Evolutionary conservation across 2,797 vertebrate species (phyloP).

Genomic region (Oryzias sinensis): DNA sequence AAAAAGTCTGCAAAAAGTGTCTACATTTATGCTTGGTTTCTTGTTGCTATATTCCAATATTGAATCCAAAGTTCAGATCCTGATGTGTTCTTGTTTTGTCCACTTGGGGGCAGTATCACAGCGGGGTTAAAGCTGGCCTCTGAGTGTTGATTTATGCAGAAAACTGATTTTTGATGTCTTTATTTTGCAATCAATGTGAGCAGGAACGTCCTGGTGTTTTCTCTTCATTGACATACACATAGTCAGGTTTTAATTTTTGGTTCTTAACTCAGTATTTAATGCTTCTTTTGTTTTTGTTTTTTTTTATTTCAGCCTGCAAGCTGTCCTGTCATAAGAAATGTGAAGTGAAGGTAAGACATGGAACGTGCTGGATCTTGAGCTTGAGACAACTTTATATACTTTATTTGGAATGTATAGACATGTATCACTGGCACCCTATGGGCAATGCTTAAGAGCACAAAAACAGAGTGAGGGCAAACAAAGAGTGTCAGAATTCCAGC

Average conservation of each 20-base stretch:
- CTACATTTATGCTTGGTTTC: too few species aligned
- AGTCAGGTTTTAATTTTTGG: background rate
- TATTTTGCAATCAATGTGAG: background rate
- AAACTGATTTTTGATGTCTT: background rate
- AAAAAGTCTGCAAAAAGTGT: too few species aligned
- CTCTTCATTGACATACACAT: too few species aligned
- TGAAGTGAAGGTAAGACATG: constrained; percentile 73
- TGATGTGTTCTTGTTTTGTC: constrained; percentile 25
- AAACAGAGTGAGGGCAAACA: too few species aligned
- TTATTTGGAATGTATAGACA: too few species aligned
- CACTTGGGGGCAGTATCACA: constrained; percentile 66
- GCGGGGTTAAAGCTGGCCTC: constrained; percentile 15
- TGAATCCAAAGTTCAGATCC: background rate
- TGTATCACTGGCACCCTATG: too few species aligned
- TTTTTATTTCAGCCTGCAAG: constrained; percentile 51
- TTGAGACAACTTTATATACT: too few species aligned
- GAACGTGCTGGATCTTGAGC: background rate
- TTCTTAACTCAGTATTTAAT: too few species aligned
- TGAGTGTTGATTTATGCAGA: constrained; percentile 12
- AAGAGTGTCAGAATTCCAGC: too few species aligned
- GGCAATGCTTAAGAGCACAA: too few species aligned
- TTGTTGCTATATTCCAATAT: too few species aligned
- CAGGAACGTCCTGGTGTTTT: background rate
- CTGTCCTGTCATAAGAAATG: constrained; percentile 73
- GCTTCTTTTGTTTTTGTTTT: background rate